Evolutionary conservation across 92 coral and sea anemone species (phyloP), one percentile per base, ranked within the genome.

Genomic region (Palythoa grandiflora): DNA sequence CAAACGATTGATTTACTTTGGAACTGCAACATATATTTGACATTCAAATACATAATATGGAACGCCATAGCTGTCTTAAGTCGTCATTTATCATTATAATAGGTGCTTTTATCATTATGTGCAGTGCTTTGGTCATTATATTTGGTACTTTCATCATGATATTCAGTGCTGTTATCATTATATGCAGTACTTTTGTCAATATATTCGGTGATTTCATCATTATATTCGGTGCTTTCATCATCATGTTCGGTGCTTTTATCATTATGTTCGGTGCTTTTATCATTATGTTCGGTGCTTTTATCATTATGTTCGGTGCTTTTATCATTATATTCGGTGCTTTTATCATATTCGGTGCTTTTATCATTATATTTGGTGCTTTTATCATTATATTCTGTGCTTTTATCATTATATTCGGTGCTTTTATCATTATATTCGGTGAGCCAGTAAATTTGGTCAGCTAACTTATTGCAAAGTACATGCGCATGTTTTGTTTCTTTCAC

Each of bases 361-460:
- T 13, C 21, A 63, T 63, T 63, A 16, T 14, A 63, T 63, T 13
- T 13, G 71, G 71, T 63, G 71, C 19, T 63, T 63, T 17, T 63
- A 17, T 13, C 21, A 63, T 63, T 63, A 37, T 28, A 37, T 35
- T 19, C 38, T 7, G 38, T 66, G 38, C 72, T 16, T 66, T 66
- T 5, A 16, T 68, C 73, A 68, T 68, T 57, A 57, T 57, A 12
- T 57, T 57, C 9, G 65, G 65, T 57, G 65, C 73, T 68, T 5
- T 68, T 4, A 68, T 35, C 73, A 68, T 68, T 68, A 68, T 68
- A 68, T 68, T 20, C 73, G 36, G 10, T 68, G 73, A 68, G 73
- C 73, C 73, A 68, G 73, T 35, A 68, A 6, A 68, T 68, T 59
- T 59, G 66, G 66, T 59, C 66, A 59, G 66, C 66, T 59, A 59